phyloP scores from a whole-genome alignment of 2,888 invertebrate genomes.

The Leptopterna dolabrata region DNA sequence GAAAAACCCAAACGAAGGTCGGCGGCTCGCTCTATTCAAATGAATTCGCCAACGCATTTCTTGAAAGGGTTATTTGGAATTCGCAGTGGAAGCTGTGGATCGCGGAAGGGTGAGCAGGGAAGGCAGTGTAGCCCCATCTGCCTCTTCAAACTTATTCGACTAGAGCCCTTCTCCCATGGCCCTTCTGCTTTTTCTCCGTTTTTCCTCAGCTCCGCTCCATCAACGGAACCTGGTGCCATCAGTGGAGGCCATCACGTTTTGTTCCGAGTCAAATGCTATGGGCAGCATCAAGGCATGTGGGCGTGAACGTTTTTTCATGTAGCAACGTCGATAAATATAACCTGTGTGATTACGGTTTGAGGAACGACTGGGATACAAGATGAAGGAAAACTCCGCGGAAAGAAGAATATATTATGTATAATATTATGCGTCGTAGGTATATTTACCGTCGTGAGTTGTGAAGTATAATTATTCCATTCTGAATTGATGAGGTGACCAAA shows the following conservation, averaged over 20 bases:
- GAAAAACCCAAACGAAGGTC: neutral
- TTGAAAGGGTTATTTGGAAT: slow-evolving; percentile 1
- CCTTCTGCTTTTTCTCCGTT: neutral
- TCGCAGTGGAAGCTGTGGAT: neutral
- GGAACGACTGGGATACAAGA: neutral
- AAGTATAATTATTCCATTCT: no score
- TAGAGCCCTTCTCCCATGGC: neutral
- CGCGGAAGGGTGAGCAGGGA: neutral
- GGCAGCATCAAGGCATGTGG: neutral
- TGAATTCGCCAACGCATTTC: slow-evolving; percentile 3
- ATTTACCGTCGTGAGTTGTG: no score
- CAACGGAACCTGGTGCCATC: neutral
- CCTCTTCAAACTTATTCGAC: neutral
- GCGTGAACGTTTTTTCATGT: neutral
- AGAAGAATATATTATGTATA: no score
- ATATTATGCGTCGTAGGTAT: no score
- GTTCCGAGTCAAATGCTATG: neutral
- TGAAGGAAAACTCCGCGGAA: neutral
- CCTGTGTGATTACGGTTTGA: neutral
- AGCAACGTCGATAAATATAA: neutral
- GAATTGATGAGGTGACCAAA: no score
- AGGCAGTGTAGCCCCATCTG: neutral
- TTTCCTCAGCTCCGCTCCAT: neutral
- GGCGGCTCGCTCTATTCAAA: neutral
- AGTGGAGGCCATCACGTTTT: neutral